Evolutionary conservation across 2,888 invertebrate species (phyloP).

Genomic region (Coenonympha arcania): DNA sequence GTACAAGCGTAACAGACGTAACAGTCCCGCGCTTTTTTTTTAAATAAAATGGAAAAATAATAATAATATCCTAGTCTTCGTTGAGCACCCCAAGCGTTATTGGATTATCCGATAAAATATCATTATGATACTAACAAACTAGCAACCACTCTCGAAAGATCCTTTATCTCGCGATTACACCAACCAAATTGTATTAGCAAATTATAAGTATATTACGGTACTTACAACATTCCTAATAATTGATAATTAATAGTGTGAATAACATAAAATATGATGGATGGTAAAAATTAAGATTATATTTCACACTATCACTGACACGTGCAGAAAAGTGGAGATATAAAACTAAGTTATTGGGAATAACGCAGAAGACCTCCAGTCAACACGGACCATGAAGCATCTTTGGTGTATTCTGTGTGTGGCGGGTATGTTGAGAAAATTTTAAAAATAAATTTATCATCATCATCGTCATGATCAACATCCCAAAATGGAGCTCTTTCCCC

Average conservation of each 20-base stretch:
- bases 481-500: no score
- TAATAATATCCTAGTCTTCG: no score
- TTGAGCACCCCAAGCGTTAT: no score
- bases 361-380: constrained; percentile 3
- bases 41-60: no score
- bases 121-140: background rate
- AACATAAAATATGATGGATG: constrained; percentile 12
- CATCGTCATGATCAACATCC: background rate
- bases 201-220: background rate
- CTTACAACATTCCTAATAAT: background rate
- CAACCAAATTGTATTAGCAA: background rate
- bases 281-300: background rate
- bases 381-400: constrained; percentile 7
- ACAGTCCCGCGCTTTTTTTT: no score
- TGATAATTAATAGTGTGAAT: constrained; percentile 3
- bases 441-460: background rate
- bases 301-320: background rate
- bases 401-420: constrained; percentile 2
- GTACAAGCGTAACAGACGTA: no score
- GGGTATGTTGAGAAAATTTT: background rate
- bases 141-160: background rate
- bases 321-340: background rate
- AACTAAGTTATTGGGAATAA: background rate
- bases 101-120: no score
- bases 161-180: background rate